Evolutionary conservation across 2,888 invertebrate species (phyloP), one percentile per base, ranked within the genome.

Genomic region (Polyploca ridens): DNA sequence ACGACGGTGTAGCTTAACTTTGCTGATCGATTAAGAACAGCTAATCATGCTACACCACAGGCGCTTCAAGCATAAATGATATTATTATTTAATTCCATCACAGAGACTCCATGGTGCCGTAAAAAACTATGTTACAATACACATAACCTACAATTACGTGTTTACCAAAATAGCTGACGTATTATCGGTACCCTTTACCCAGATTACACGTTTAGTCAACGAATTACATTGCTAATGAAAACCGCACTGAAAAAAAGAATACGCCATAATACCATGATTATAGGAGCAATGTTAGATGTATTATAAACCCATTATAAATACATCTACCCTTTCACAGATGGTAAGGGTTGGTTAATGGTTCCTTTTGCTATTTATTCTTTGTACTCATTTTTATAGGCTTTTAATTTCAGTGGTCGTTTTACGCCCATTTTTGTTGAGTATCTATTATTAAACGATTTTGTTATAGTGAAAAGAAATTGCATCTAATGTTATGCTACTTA

Each of bases 231-330:
- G 69, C 88, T 93, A 93, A 92, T 92, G 90, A 90, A 91, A 87
- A 84, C 83, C 74, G 78, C 83, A 93, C 92, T 93, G 93, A 93
- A 93, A 94, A 93, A 94, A 93, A 81, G 88, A 90, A 79, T 81
- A 83, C 71, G 78, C 78, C 73, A 77, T 89, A 91, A 93, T 91
- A 90, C 84, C 77, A 82, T 91, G 91, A 93, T 93, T 92, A 91
- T 89, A 86, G 87, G 82, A 87, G 77, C 80, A 74, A 76, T 80
- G 74, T 70, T 78, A 72, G 65, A 63, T 71, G 78, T 81, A 90
- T 91, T 93, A 92, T 89, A 92, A 90, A 79, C 79, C 86, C 88
- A 93, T 93, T 93, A 93, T 88, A 90, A 90, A 91, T 81, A 69
- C 88, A 93, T 93, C 90, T 91, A 90, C 86, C 88, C 90, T 83